Base-by-base conservation (phyloP, 2,888 invertebrate genomes). In the Drosophila silvestris region DNA sequence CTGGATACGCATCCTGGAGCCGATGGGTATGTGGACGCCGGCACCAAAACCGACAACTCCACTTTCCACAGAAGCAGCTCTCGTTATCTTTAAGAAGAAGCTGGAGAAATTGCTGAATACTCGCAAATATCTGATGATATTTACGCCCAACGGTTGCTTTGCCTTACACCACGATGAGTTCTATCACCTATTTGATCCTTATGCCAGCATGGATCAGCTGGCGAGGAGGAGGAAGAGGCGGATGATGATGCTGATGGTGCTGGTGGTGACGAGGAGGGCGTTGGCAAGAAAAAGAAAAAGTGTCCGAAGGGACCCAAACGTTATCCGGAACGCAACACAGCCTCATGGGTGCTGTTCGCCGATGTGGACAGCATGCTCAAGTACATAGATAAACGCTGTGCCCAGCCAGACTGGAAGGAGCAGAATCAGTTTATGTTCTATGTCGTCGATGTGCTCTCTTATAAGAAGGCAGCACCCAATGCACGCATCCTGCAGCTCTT, bases 101-200 rank as follows among this genome's bases (percentile, higher is more conserved):
- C 44, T 93, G 16, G 59, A 73, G 3, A 93, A 86, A 79, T 92
- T 94, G 70, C 63, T 87, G 1, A 71, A 65, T 5, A 66, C 68
- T 0, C 82, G 91, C 4, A 94, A 93, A 70, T 95, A 95, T 83
- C 94, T 96, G 39, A 92, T 96, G 28, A 87, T 96, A 19, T 94
- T 94, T 80, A 95, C 95, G 73, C 94, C 95, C 0, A 94, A 94
- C 62, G 94, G 94, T 39, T 95, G 95, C 78, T 94, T 95, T 90
- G 95, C 95, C 0, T 90, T 96, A 30, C 95, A 95, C 75, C 94
- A 94, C 70, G 95, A 95, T 53, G 94, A 95, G 14, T 94, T 92
- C 63, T 95, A 93, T 78, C 95, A 96, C 83, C 86, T 96, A 2
- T 96, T 96, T 82, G 95, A 96, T 91, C 95, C 96, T 0, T 95